Evolutionary conservation across 2,113 vertebrate species (phyloP), one percentile per base, ranked within the genome.

Genomic region (Lanius collurio): DNA sequence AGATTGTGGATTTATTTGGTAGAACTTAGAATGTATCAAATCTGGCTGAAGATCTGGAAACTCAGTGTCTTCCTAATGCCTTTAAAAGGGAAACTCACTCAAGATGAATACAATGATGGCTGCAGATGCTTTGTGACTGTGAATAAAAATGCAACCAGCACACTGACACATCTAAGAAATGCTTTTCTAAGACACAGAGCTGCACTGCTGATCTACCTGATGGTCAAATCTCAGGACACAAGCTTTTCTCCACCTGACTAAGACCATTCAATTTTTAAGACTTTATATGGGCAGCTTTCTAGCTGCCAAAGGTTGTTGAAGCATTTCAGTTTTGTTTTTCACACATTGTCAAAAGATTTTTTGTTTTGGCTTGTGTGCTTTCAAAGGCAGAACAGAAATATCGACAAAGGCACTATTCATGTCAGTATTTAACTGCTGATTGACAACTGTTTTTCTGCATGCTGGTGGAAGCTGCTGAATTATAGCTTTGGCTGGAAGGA

Each of bases 371-470:
- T 83, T 83, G 60, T 81, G 65, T 68, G 50, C 76, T 94, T 93
- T 83, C 83, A 74, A 93, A 94, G 44, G 39, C 77, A 84, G 70
- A 77, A 89, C 50, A 90, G 90, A 92, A 95, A 56, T 90, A 76
- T 79, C 89, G 83, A 95, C 70, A 94, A 95, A 95, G 84, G 42
- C 74, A 28, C 85, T 53, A 93, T 96, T 97, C 95, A 87, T 80
- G 76, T 41, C 15, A 31, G 50, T 90, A 59, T 89, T 96, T 86
- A 84, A 55, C 90, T 65, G 33, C 19, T 94, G 85, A 88, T 77
- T 86, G 94, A 71, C 84, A 91, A 4, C 50, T 77, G 14, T 79
- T 83, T 60, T 93, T 71, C 76, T 92, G 37, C 15, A 0, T 35
- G 44, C 28, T 56, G 44, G 57, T 93, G 73, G 91, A 92, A 82